A percentile compares a stretch with the other conserved stretches of the same genome.
Evolutionary conservation across 2,113 vertebrate species (phyloP).

Genomic region (Ictalurus punctatus): DNA sequence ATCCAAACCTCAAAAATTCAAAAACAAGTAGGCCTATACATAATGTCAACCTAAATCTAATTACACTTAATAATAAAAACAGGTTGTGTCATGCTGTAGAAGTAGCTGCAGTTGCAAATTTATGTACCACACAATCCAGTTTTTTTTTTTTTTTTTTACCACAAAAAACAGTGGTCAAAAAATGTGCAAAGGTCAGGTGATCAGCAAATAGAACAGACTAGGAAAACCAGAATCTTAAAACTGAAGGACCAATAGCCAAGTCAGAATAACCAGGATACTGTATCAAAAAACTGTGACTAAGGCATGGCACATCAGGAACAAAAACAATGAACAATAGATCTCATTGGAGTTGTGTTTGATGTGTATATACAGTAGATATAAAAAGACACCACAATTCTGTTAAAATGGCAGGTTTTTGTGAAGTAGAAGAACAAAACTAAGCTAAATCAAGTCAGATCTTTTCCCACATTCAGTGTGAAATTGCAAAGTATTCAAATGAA

Average conservation of each 20-base stretch:
- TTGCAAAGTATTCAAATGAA: no score
- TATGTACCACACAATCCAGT: not conserved
- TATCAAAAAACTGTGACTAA: not conserved
- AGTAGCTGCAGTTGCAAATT: not conserved
- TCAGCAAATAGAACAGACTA: not conserved
- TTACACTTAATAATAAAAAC: not conserved
- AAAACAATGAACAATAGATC: not conserved
- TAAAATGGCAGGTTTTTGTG: no score
- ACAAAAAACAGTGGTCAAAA: not conserved
- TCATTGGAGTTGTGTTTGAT: not conserved
- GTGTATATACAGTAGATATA: not conserved
- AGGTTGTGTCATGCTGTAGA: not conserved
- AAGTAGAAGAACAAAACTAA: no score
- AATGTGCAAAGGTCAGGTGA: not conserved
- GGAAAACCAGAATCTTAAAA: not conserved
- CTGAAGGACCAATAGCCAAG: not conserved
- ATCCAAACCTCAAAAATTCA: no score
- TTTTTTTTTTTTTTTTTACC: not conserved
- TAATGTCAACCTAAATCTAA: not conserved
- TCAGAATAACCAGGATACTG: not conserved
- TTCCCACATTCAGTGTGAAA: no score
- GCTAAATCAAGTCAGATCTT: no score
- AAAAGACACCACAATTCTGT: no score
- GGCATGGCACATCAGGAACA: not conserved
- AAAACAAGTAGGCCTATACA: not conserved